Base-by-base conservation (phyloP, 2,797 vertebrate species). In the Diplodus sargus region DNA sequence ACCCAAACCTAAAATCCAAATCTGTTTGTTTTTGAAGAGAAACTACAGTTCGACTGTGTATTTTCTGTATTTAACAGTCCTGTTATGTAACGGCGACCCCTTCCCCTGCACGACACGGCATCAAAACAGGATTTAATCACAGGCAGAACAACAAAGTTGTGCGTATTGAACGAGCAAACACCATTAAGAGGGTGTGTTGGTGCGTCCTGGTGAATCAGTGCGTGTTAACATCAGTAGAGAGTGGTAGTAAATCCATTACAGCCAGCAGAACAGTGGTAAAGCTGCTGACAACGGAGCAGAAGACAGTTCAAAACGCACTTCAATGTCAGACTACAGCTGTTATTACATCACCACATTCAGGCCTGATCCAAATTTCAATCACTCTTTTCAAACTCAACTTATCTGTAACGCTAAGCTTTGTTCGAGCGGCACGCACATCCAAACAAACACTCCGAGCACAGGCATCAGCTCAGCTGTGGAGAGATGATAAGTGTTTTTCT, bases 311-410 rank as follows among this genome's bases (percentile, higher is more conserved):
- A 62, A 65, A 81, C 60, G 58, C 60, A 3, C 5, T 15, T 14
- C 76, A 67, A 74, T 63, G 47, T 83, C 78, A 74, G 49, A 39
- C 59, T 66, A 30, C 79, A 65, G 49, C 42, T 65, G 5, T 53
- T 57, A 14, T 83, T 76, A 57, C 23, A 54, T 51, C 71, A 81
- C 61, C 39, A 45, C 5, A 48, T 39, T 6, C 20, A 11, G 28
- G 17, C 22, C 70, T 70, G 59, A 43, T 64, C 23, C 22, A 10
- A n/a, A 65, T 53, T 65, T 70, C 43, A 72, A 30, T 52, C 53
- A 18, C 39, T 39, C 10, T 39, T 28, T 3, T 11, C 14, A 15
- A 57, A 54, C 39, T 60, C 14, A 22, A 30, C 18, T 61, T 22
- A 49, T 39, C 43, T 52, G 39, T 18, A 25, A 9, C 47, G 20